Percentiles rank a stretch among this genome's conserved stretches.
Evolutionary conservation across 2,797 vertebrate genomes (phyloP).

Genomic region (Miichthys miiuy): DNA sequence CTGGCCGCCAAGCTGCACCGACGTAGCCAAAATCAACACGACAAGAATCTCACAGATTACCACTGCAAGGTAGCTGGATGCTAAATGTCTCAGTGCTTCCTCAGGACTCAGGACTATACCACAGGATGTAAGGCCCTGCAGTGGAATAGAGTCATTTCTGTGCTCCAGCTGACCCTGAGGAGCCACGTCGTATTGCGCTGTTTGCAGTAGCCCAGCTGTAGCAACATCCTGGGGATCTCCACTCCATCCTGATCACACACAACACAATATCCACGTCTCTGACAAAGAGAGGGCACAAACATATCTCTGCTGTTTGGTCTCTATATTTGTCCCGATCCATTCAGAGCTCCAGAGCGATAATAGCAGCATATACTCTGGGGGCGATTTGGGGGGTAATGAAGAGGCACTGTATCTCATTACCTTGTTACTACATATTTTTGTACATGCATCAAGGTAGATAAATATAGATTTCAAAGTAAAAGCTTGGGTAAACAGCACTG

Average conservation of each 20-base stretch:
- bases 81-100: constrained; percentile 23
- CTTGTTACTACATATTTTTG: constrained; percentile 23
- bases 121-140: neutral
- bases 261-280: constrained; percentile 2
- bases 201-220: neutral
- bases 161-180: constrained; percentile 21
- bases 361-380: neutral
- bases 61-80: constrained; percentile 31
- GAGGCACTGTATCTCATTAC: constrained; percentile 32
- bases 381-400: constrained; percentile 30
- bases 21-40: constrained; percentile 43
- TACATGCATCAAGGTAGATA: constrained; percentile 22
- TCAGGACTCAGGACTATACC: neutral
- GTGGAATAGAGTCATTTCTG: constrained; percentile 7
- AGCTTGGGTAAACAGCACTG: constrained; percentile 29
- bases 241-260: neutral
- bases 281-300: neutral
- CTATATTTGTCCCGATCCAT: constrained; percentile 15
- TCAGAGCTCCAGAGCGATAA: neutral
- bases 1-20: neutral
- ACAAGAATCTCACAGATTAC: constrained; percentile 32
- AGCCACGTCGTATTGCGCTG: neutral
- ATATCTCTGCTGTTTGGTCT: constrained; percentile 5
- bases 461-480: constrained; percentile 47
- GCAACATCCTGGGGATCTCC: constrained; percentile 5